Evolutionary conservation across 1,140 invertebrate genomes (phyloP), one percentile per base, ranked within the genome.

Genomic region (Trichonephila clavata): DNA sequence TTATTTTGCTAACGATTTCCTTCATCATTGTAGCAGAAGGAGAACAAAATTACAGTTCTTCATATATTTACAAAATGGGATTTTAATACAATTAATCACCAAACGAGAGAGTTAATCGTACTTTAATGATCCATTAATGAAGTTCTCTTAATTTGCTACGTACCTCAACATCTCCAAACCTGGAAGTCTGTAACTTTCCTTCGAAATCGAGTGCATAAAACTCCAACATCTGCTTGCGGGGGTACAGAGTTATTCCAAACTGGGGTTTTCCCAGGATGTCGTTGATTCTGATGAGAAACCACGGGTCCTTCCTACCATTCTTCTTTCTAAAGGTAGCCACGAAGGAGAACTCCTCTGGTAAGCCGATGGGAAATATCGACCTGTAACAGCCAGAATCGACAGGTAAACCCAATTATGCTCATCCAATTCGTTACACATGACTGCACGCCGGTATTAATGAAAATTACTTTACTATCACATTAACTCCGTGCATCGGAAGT

Each of bases 261-360:
- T 98, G 97, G 0, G 97, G 96, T 61, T 96, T 96, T 8, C 96
- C 96, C 77, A 96, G 95, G 2, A 96, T 95, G 95, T 97, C 97
- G 16, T 96, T 96, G 6, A 98, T 97, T 59, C 97, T 96, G 88
- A 98, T 96, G 21, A 98, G 95, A 94, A 97, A 97, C 98, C 97
- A 98, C 0, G 97, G 95, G 32, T 96, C 95, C 94, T 96, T 97
- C 1, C 96, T 96, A n/a, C 96, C 95, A 94, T 96, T 96, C 61
- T 96, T 96, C 63, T 97, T 96, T 68, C 97, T 96, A 95, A 97
- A 97, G 2, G 97, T 97, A 94, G 96, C 97, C 65, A 97, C 97
- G 94, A 97, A 96, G 18, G 97, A 97, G 95, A 98, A 98, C 95
- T 97, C 96, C 63, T 97, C 96, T 2, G 97, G 97, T 83, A 97